These are phyloP conservation scores for Drosophila nr. perissopoda DNA, from an alignment of 2,888 invertebrate species.

Conservation along the genomic window DNA sequence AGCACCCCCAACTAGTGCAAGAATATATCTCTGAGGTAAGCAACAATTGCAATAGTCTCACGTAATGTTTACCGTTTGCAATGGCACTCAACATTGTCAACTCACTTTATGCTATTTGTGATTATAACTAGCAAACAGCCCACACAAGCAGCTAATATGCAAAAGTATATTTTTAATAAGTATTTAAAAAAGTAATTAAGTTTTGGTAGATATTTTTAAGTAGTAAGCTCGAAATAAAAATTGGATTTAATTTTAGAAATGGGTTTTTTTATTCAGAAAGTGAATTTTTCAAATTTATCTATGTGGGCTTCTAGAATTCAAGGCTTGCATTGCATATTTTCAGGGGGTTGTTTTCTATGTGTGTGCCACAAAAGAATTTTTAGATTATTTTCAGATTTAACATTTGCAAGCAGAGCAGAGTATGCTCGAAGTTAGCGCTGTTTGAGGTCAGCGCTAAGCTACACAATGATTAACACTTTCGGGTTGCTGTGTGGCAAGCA, in stretches of 20 bases:
- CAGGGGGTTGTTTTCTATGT: too few species aligned
- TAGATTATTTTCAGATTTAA: too few species aligned
- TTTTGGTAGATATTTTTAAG: neutral
- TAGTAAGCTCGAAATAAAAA: neutral
- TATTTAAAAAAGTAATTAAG: slow-evolving; percentile 7
- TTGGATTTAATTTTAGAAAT: too few species aligned
- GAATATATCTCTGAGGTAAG: slow-evolving; percentile 43
- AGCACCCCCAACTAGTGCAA: slow-evolving; percentile 26
- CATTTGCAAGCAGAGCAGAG: too few species aligned
- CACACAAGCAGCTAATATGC: neutral
- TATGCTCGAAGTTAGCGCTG: slow-evolving; percentile 7
- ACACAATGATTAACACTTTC: slow-evolving; percentile 69
- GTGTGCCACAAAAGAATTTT: too few species aligned
- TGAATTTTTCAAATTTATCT: too few species aligned
- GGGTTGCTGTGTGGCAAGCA: neutral
- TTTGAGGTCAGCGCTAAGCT: slow-evolving; percentile 15
- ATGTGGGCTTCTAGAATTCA: too few species aligned
- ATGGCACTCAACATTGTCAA: slow-evolving; percentile 10
- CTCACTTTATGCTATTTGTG: slow-evolving; percentile 11
- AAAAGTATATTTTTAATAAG: neutral
- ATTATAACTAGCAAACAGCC: slow-evolving; percentile 3
- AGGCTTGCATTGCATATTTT: too few species aligned
- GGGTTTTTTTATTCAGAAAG: too few species aligned
- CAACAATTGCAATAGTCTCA: slow-evolving; percentile 31
- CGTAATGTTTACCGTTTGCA: slow-evolving; percentile 29